A percentile compares a stretch with the other conserved stretches of the same genome.
Conservation (phyloP, 2,113 vertebrate species). For the Zosterops hypoxanthus region DNA sequence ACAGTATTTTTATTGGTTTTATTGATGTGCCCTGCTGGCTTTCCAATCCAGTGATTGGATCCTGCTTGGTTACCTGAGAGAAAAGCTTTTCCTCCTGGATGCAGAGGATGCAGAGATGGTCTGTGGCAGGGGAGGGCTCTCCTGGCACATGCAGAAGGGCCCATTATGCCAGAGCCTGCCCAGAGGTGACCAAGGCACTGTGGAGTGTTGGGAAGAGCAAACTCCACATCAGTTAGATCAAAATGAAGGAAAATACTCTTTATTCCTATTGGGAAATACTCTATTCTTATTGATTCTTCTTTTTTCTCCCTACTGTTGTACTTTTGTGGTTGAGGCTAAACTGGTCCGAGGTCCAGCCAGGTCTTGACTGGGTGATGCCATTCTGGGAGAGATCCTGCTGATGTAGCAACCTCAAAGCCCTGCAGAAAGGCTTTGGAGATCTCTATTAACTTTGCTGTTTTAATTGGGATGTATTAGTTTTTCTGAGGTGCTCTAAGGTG, state of each 20-base stretch:
- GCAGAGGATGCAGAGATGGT: background rate
- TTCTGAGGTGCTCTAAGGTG: background rate
- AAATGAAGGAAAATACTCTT: accelerated
- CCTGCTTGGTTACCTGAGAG: background rate
- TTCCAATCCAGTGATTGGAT: background rate
- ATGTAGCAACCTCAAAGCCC: background rate
- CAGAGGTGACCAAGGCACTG: background rate
- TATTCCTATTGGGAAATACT: accelerated
- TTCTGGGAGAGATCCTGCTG: background rate
- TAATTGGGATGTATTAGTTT: background rate
- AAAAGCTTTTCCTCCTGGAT: background rate
- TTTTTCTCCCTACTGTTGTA: background rate
- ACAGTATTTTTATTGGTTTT: slow-evolving; percentile 11
- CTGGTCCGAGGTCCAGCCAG: background rate
- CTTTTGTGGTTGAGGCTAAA: background rate
- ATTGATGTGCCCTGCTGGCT: background rate
- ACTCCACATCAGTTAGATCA: background rate
- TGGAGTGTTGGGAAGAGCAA: accelerated
- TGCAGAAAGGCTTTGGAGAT: background rate
- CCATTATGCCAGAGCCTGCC: background rate
- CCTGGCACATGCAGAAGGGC: accelerated
- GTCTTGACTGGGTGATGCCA: background rate
- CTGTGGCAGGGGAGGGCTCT: background rate
- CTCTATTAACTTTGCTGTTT: background rate
- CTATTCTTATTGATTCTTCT: accelerated